Percentiles rank a stretch among this genome's conserved stretches.
Conservation (phyloP, 2,797 vertebrate genomes). For the Hyperoplus lanceolatus region DNA sequence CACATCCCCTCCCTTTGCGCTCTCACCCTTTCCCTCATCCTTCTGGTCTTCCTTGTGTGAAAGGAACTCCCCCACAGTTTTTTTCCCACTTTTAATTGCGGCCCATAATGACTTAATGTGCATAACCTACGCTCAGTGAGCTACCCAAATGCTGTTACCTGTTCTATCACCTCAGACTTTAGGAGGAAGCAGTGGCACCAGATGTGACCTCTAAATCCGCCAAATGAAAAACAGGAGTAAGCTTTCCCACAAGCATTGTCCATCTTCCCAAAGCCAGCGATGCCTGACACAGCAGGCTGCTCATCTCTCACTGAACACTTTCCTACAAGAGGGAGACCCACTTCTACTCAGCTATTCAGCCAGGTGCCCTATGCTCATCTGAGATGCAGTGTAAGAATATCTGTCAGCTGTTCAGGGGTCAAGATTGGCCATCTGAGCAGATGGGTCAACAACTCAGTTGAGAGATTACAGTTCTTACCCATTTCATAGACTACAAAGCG, state of each 20-base stretch:
- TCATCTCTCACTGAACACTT: slow-evolving; percentile 64
- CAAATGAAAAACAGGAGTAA: slow-evolving; percentile 78
- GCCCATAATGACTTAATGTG: slow-evolving; percentile 73
- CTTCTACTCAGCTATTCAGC: slow-evolving; percentile 33
- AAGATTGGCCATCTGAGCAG: slow-evolving; percentile 38
- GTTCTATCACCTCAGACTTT: slow-evolving; percentile 64
- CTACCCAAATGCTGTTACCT: slow-evolving; percentile 44
- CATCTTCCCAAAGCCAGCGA: slow-evolving; percentile 71
- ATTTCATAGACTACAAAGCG: slow-evolving; percentile 57
- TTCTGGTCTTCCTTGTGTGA: slow-evolving; percentile 52
- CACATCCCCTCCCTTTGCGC: slow-evolving; percentile 50
- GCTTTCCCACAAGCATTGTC: slow-evolving; percentile 75
- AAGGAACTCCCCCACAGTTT: slow-evolving; percentile 52
- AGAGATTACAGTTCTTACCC: slow-evolving; percentile 25
- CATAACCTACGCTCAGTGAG: slow-evolving; percentile 55
- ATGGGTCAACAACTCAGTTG: slow-evolving; percentile 11
- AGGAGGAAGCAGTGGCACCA: slow-evolving; percentile 59
- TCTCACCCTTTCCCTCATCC: slow-evolving; percentile 52
- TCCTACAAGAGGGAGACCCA: slow-evolving; percentile 44
- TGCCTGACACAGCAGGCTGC: slow-evolving; percentile 74
- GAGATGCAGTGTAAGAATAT: slow-evolving; percentile 46
- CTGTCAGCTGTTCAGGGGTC: slow-evolving; percentile 42
- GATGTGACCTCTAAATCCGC: slow-evolving; percentile 79
- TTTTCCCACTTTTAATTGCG: slow-evolving; percentile 80
- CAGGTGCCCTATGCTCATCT: slow-evolving; percentile 54